Base-by-base conservation (phyloP, 2,888 invertebrate genomes). In the Aspidiotus rigidus region DNA sequence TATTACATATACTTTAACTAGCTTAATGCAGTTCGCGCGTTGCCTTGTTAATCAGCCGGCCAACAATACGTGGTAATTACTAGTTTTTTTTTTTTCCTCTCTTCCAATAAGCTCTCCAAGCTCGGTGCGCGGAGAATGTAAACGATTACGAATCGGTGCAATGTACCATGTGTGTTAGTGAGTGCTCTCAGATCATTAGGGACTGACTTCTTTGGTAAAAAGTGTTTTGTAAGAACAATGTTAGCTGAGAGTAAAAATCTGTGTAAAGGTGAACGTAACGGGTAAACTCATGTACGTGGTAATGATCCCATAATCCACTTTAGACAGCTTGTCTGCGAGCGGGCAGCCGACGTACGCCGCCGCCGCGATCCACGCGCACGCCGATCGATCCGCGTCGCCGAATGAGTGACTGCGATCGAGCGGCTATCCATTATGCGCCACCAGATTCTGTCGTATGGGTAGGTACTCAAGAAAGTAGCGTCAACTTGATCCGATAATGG, bases 291-390 rank as follows among this genome's bases (percentile, higher is more conserved):
- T 49, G 49, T 49, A 42, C 67, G 60, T 42, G 67, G 67, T 67
- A 67, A 67, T 67, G 67, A 67, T 67, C 67, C 60, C 49, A 59
- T 67, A 60, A 67, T 67, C 67, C 53, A 67, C 67, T 67, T 55
- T 59, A 57, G 59, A 60, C 59, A 28, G 60, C 55, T 40, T 42
- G 57, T 41, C 57, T 55, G 49, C 11, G 49, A 49, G 49, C 49
- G 49, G 10, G 49, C n/a, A 49, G n/a, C 10, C 11, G 49, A 13
- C 11, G 49, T 49, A 49, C 28, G 49, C 49, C 11, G 49, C n/a
- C 49, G 49, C 49, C 11, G 49, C 49, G 49, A 49, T 49, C 28
- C 59, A 59, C 17, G 28, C 59, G 17, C 56, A 59, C 59, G 39
- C 59, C 10, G 39, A 59, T 39, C 49, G 49, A 11, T 49, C n/a